phyloP scores from a whole-genome alignment of 2,113 vertebrate species.

The Synodontis membranacea region DNA sequence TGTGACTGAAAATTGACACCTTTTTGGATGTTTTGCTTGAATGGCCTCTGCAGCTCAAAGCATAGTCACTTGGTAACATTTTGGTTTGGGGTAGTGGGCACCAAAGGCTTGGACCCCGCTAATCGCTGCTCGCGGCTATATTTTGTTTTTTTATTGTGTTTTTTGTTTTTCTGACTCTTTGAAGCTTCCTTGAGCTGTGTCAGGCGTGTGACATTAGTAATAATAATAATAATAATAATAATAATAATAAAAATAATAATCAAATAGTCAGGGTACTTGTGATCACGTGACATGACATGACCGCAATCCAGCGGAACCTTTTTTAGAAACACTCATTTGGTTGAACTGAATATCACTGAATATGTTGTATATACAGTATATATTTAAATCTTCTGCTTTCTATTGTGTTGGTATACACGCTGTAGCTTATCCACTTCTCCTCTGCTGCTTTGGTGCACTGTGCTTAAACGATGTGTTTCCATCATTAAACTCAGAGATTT shows the following conservation, averaged over 20 bases:
- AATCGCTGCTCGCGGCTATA: too few species aligned
- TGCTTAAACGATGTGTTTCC: neutral
- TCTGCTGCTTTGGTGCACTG: neutral
- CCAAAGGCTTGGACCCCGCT: too few species aligned
- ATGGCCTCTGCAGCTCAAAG: too few species aligned
- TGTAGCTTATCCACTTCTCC: neutral
- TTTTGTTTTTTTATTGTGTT: neutral
- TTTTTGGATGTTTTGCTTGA: too few species aligned
- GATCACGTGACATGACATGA: too few species aligned
- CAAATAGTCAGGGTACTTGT: neutral
- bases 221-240: too few species aligned
- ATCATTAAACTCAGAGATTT: constrained; percentile 1
- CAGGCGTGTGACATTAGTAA: neutral
- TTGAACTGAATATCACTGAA: neutral
- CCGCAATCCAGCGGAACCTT: neutral
- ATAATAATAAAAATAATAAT: neutral
- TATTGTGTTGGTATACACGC: neutral
- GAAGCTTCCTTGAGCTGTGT: neutral
- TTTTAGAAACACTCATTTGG: neutral
- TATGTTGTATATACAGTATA: too few species aligned
- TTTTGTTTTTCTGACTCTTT: neutral
- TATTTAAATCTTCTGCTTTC: neutral
- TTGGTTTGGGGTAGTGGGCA: too few species aligned
- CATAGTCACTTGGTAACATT: too few species aligned
- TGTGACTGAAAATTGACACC: too few species aligned